Base-by-base conservation (phyloP, 2,113 vertebrate genomes). In the Oryzias curvinotus region DNA sequence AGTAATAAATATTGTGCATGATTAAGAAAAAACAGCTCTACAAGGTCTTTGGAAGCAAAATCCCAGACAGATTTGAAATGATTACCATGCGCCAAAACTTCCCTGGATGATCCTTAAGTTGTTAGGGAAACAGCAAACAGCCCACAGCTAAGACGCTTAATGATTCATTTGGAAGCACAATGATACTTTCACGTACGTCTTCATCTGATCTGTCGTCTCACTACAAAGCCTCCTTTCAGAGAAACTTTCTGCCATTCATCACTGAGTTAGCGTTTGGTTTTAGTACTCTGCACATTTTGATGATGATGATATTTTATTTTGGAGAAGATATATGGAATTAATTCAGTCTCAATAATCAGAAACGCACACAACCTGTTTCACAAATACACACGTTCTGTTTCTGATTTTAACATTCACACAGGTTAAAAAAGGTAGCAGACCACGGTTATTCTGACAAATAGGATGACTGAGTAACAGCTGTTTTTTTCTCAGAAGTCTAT, bases 171-270 rank as follows among this genome's bases (percentile, higher is more conserved):
- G 48, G 52, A 66, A 45, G 55, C 19, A 68, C 43, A 51, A 55
- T 64, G 43, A 59, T 16, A 68, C 46, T 53, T 23, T 58, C 52
- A 58, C 25, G 7, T 28, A 70, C 63, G 15, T 47, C 61, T 49
- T 19, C 78, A 69, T 75, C 78, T 26, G 30, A 70, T 42, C 52
- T 23, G 43, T 10, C 1, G 64, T 72, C 71, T 71, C 57, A 57
- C 50, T 84, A 81, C 54, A 81, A 68, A 54, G 63, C 68, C 49
- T 78, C 17, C 77, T 83, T 86, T 83, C 71, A 56, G 69, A 48
- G 52, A 62, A 57, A 71, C 1, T 36, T 36, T 8, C 8, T 8
- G 30, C 10, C 3, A 3, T 36, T 8, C 30, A 36, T 10, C 8
- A 36, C 12, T 10, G 2, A 36, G 1, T 36, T 36, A 36, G 8